A percentile compares a stretch with the other conserved stretches of the same genome.
Evolutionary conservation across 2,888 invertebrate species (phyloP).

Genomic region (Trisateles emortualis): DNA sequence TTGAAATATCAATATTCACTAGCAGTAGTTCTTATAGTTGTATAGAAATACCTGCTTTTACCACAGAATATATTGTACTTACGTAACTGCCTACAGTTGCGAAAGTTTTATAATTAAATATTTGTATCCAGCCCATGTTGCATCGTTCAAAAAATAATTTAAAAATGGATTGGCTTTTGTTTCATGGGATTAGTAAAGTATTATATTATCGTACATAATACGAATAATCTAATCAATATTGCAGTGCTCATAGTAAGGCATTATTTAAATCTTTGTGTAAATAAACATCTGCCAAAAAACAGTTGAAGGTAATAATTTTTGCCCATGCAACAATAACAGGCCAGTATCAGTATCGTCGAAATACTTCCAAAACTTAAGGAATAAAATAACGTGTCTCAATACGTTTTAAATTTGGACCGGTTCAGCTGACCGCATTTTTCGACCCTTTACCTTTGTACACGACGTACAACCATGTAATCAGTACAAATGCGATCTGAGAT

Average conservation of each 20-base stretch:
- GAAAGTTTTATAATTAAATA: slow-evolving; percentile 17
- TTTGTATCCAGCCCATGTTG: neutral
- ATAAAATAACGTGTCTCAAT: slow-evolving; percentile 37
- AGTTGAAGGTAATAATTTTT: too few relatives aligned
- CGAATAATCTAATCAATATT: neutral
- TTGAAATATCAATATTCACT: slow-evolving; percentile 21
- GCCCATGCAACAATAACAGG: too few relatives aligned
- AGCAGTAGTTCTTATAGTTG: slow-evolving; percentile 16
- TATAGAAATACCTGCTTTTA: slow-evolving; percentile 29
- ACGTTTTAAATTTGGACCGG: slow-evolving; percentile 34
- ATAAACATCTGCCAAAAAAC: too few relatives aligned
- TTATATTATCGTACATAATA: neutral
- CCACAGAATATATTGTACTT: slow-evolving; percentile 30
- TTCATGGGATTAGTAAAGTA: neutral
- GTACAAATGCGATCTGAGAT: slow-evolving; percentile 80
- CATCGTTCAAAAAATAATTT: neutral
- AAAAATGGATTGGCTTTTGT: neutral
- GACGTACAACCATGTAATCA: slow-evolving; percentile 68
- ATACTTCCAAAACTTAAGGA: neutral
- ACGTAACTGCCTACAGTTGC: slow-evolving; percentile 22
- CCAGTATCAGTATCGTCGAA: neutral
- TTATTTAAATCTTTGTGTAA: too few relatives aligned
- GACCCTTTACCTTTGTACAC: slow-evolving; percentile 61
- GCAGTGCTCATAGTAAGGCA: too few relatives aligned
- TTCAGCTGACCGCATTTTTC: slow-evolving; percentile 46